Conservation (phyloP, 1,140 invertebrate species). For the Atta colombica region DNA sequence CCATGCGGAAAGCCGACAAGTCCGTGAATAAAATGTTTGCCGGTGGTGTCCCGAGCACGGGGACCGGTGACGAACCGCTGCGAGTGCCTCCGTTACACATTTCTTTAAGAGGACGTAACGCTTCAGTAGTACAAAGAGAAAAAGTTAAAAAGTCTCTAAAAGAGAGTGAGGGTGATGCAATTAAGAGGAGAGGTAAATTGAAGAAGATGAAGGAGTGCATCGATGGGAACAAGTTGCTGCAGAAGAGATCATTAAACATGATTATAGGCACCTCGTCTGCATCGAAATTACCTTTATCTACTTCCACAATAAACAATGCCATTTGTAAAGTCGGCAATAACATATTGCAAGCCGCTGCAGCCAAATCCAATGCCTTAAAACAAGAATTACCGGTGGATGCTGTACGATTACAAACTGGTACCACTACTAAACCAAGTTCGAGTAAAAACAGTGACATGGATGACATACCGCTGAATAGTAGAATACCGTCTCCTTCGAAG, state of each 20-base stretch:
- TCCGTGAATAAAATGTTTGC: constrained; percentile 83
- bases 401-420: constrained; percentile 74
- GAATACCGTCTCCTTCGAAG: constrained; percentile 85
- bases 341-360: constrained; percentile 81
- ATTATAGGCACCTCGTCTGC: constrained; percentile 83
- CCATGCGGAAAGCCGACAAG: constrained; percentile 86
- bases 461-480: constrained; percentile 85
- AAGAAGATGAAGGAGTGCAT: constrained; percentile 85
- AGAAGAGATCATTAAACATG: constrained; percentile 85
- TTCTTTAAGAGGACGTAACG: constrained; percentile 93
- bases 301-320: constrained; percentile 83
- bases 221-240: constrained; percentile 84
- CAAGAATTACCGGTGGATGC: constrained; percentile 80
- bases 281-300: constrained; percentile 83
- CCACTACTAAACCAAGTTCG: constrained; percentile 78
- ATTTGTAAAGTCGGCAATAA: constrained; percentile 82
- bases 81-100: constrained; percentile 96
- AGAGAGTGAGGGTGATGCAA: constrained; percentile 84
- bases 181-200: constrained; percentile 84
- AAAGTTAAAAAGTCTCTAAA: constrained; percentile 90
- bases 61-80: constrained; percentile 88
- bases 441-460: constrained; percentile 84
- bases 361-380: constrained; percentile 85
- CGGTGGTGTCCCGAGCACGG: constrained; percentile 68
- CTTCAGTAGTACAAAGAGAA: constrained; percentile 94